Evolutionary conservation across 2,888 invertebrate species (phyloP), one percentile per base, ranked within the genome.

Genomic region (Meghimatium bilineatum): DNA sequence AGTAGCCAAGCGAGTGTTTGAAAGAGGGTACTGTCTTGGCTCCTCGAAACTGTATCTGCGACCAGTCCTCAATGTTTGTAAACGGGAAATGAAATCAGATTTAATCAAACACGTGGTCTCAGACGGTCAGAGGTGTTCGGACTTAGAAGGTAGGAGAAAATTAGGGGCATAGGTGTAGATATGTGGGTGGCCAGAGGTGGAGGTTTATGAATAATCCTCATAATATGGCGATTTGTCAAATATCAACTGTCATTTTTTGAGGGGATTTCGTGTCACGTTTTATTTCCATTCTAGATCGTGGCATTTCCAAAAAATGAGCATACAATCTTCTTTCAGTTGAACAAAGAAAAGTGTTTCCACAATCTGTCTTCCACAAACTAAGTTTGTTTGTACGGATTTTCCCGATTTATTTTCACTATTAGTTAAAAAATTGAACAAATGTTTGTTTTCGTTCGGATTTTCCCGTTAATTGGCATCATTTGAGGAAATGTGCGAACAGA

Each of bases 51-150:
- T 56, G 52, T 52, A 56, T 67, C 72, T 82, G 78, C 20, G 71
- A 5, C 63, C 72, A 52, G 85, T 72, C 78, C 36, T 2, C 34
- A 38, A 26, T 76, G 76, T 74, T 84, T 84, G 75, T 74, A 60
- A 32, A 38, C 76, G 60, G 44, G 60, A 60, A 77, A 82, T 77
- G 82, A 82, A 82, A 85, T 82, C 74, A 81, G 77, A 67, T 66
- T 69, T 74, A 83, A 83, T 83, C 85, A 85, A 85, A 85, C 77
- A 80, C 69, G 32, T 23, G 52, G 32, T n/a, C 60, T 23, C 36
- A 56, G 44, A 67, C 36, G 32, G 56, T 23, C 36, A 34, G 63
- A n/a, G 29, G 23, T 52, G 34, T 14, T 36, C 66, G n/a, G 63
- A 44, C 29, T 38, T 29, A 32, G 71, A 49, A 72, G 29, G 44